Base-by-base conservation (phyloP, 2,888 invertebrate species). In the Argyresthia goedartella region DNA sequence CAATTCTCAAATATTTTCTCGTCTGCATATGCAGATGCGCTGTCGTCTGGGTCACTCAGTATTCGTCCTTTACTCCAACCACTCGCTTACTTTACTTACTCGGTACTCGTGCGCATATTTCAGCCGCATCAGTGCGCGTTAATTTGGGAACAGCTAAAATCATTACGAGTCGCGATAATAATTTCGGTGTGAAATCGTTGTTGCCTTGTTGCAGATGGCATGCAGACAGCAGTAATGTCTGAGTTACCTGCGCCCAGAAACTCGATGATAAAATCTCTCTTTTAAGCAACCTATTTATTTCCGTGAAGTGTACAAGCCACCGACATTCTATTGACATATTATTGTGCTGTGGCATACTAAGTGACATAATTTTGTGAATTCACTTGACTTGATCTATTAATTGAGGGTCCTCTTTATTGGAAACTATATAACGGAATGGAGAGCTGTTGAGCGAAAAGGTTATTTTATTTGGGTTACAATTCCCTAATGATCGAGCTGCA, bases 1-100 rank as follows among this genome's bases (percentile, higher is more conserved):
- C 81, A 84, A 82, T 85, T 82, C 81, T 79, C 72, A 76, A 82
- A 82, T 84, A 82, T 86, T 85, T 85, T 85, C 82, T 75, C 69
- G 82, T 82, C 80, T 81, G 77, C 34, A 34, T 25, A 35, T 69
- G 53, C 42, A 15, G 25, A 15, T 64, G 61, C 60, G 62, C 63
- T 60, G 59, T 57, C 50, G 50, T 52, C 43, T 54, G 54, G 52
- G 49, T 51, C 39, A 25, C 46, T 13, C 25, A 15, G 36, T 14
- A 36, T 36, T 13, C 36, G 14, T 48, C 48, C 36, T 36, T 36
- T 47, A 47, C 47, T 25, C 50, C 41, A 36, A 52, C 50, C 50
- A 52, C 48, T 14, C 13, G 15, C n/a, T 48, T 44, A 43, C 13
- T 52, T 52, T 54, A 50, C 49, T 41, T 42, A 25, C 25, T 41